Evolutionary conservation across 2,113 vertebrate species (phyloP), one percentile per base, ranked within the genome.

Genomic region (Sporophila hypoxantha): DNA sequence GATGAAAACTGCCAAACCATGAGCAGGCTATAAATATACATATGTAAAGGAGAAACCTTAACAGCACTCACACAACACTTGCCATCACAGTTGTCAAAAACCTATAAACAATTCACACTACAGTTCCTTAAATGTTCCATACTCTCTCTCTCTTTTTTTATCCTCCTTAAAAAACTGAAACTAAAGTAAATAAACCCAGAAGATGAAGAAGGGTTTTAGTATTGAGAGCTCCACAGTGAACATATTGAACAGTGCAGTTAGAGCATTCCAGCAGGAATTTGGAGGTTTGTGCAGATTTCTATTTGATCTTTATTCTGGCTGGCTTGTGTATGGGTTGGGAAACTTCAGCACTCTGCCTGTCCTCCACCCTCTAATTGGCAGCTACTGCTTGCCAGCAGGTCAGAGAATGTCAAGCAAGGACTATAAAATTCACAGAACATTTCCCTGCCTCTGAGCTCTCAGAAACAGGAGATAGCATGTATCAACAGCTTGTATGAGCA

Each of bases 21-120:
- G 37, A 69, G 32, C 55, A 81, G 59, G 37, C 81, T 91, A 71
- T 71, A 92, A 82, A 81, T 87, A 68, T 5, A 73, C 27, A 25
- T 44, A 80, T 55, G 41, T 23, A 59, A 75, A 57, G 0, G 9
- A 66, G 61, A 76, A 75, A 78, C 84, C 56, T 77, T 75, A 56
- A 27, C 62, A 91, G 49, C 41, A 26, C 67, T 87, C 44, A 64
- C 34, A 73, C 22, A 89, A 34, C 64, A 52, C 44, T 91, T 93
- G 73, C 39, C 61, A 85, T 87, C 62, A 39, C 73, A 71, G 50
- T 80, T 84, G 62, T 91, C 90, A 93, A 71, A 93, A 86, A 26
- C 47, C 19, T 59, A 65, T 62, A 65, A 86, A 91, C 59, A 92
- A 80, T 82, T 92, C 37, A 49, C 78, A 30, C 37, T n/a, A 12